Percentiles rank a stretch among this genome's conserved stretches.
phyloP scores from a whole-genome alignment of 2,113 vertebrate species.

The Aptenodytes patagonicus region DNA sequence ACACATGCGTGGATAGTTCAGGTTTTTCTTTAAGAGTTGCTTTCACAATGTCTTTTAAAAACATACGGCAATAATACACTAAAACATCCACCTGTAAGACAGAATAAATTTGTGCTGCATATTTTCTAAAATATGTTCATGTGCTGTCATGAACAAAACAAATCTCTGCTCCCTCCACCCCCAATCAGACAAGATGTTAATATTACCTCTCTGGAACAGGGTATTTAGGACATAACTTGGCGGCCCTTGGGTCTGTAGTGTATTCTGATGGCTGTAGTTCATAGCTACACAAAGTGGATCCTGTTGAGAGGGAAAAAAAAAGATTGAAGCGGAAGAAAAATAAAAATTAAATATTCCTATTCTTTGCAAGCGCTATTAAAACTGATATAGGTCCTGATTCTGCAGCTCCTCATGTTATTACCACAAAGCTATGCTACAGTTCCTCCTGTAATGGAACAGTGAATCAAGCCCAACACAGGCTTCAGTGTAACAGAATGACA shows the following conservation, averaged over 20 bases:
- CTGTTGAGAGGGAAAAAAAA: slow-evolving; percentile 68
- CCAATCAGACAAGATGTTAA: slow-evolving; percentile 13
- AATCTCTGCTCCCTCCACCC: neutral
- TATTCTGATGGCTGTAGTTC: slow-evolving; percentile 86
- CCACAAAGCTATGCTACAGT: neutral
- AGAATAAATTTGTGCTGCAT: neutral
- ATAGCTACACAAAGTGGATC: slow-evolving; percentile 89
- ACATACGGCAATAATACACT: neutral
- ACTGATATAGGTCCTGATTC: neutral
- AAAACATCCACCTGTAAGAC: neutral
- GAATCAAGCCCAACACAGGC: neutral
- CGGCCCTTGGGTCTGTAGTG: slow-evolving; percentile 75
- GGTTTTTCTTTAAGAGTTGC: neutral
- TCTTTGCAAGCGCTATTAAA: neutral
- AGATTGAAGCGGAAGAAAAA: neutral
- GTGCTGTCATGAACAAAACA: neutral
- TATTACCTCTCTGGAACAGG: slow-evolving; percentile 93
- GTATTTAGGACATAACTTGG: slow-evolving; percentile 90
- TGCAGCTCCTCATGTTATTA: neutral
- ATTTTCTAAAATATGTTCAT: neutral
- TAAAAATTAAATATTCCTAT: neutral
- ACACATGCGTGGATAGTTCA: neutral
- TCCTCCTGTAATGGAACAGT: neutral
- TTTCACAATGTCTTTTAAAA: neutral
- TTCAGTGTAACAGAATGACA: neutral